Percentiles rank a stretch among this genome's conserved stretches.
Evolutionary conservation across 2,113 vertebrate genomes (phyloP).

Genomic region (Gadus chalcogrammus): DNA sequence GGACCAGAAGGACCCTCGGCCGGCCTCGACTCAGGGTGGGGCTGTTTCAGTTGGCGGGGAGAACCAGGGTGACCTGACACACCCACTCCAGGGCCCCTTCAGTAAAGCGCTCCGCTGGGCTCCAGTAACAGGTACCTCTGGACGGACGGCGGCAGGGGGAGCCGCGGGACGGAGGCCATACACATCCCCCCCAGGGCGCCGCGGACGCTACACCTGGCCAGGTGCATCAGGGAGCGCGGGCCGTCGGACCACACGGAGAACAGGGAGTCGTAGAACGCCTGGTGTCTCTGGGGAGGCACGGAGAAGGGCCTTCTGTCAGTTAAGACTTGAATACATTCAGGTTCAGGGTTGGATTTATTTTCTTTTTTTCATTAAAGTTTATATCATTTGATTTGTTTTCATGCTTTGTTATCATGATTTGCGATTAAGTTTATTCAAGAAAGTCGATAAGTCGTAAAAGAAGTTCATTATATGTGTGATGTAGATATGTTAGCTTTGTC

Average conservation of each 20-base stretch:
- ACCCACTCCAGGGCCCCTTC: conserved; percentile 15
- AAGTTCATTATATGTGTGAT: too few species aligned
- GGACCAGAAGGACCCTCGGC: too few species aligned
- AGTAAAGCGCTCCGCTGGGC: conserved; percentile 83
- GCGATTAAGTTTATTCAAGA: too few species aligned
- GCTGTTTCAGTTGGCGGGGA: too few species aligned
- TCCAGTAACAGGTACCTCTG: conserved; percentile 89
- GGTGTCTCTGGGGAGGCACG: conserved; percentile 72
- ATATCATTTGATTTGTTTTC: not conserved
- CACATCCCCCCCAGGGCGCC: conserved; percentile 65
- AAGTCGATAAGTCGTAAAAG: too few species aligned
- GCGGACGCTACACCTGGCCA: conserved; percentile 85
- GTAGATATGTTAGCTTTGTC: too few species aligned
- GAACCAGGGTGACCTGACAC: too few species aligned
- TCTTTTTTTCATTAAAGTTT: not conserved
- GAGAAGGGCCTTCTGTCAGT: not conserved
- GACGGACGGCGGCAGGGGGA: conserved; percentile 79
- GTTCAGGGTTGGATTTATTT: too few species aligned
- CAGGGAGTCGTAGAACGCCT: conserved; percentile 87
- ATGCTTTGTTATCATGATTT: not conserved
- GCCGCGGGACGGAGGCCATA: conserved; percentile 72
- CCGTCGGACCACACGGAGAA: conserved; percentile 83
- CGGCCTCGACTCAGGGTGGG: too few species aligned
- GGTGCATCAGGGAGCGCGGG: conserved; percentile 87
- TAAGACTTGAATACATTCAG: not conserved